Percentiles rank a stretch among this genome's conserved stretches.
Conservation (phyloP, 1,140 invertebrate species). For the Formica selysi region DNA sequence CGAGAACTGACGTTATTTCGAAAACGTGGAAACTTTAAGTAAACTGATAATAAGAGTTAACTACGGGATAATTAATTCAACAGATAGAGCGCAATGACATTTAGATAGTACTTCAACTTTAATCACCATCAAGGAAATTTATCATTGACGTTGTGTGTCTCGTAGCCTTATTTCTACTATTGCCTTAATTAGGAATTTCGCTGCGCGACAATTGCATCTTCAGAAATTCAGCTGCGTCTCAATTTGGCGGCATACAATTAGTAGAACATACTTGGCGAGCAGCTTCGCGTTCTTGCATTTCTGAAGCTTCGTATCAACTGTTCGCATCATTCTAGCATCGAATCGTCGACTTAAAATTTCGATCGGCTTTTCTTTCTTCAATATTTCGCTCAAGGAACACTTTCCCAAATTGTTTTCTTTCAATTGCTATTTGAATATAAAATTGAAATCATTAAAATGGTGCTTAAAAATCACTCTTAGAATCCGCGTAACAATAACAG, state of each 20-base stretch:
- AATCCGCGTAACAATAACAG: conserved; percentile 14
- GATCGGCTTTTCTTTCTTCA: not conserved
- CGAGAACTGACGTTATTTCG: not conserved
- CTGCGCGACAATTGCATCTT: conserved; percentile 40
- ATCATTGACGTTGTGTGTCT: conserved; percentile 22
- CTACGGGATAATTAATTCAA: not conserved
- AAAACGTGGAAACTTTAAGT: conserved; percentile 15
- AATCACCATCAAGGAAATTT: conserved; percentile 40
- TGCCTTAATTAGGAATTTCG: conserved; percentile 55
- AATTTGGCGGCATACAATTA: conserved; percentile 46
- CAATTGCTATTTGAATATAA: too few species aligned
- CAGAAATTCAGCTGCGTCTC: conserved; percentile 44
- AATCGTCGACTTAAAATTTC: conserved; percentile 1
- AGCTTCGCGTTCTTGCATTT: conserved; percentile 22
- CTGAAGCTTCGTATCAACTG: conserved; percentile 12
- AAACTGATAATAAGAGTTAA: not conserved
- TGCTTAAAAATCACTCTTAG: not conserved
- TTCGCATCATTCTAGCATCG: not conserved
- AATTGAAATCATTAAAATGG: too few species aligned
- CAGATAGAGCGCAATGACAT: not conserved
- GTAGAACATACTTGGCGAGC: conserved; percentile 25
- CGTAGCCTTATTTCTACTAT: not conserved
- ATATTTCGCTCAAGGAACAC: not conserved
- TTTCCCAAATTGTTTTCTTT: not conserved
- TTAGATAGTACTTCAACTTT: not conserved